Evolutionary conservation across 2,888 invertebrate genomes (phyloP).

Genomic region (Tiliacea citrago): DNA sequence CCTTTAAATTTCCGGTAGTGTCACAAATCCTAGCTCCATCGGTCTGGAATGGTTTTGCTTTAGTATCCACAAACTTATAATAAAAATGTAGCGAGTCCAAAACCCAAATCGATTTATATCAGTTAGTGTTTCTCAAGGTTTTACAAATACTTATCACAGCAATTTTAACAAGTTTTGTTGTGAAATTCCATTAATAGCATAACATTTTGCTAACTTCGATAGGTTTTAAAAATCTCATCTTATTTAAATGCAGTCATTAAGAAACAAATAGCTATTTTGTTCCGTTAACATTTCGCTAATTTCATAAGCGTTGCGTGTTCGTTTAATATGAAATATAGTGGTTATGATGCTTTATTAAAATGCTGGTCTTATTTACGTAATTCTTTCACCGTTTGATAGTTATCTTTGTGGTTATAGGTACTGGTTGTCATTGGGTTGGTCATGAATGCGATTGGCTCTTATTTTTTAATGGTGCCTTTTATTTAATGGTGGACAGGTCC

Average conservation of each 20-base stretch:
- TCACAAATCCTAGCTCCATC: neutral
- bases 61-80: neutral
- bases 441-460: neutral
- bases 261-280: conserved; percentile 28
- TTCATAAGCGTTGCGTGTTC: conserved; percentile 55
- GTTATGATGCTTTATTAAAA: conserved; percentile 38
- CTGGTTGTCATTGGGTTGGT: neutral
- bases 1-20: neutral
- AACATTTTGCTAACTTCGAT: neutral
- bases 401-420: conserved; percentile 1
- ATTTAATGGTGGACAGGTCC: neutral
- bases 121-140: conserved; percentile 16
- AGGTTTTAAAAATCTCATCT: conserved; percentile 13
- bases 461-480: neutral
- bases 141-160: neutral
- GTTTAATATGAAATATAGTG: conserved; percentile 25
- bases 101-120: neutral
- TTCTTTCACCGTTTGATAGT: conserved; percentile 35
- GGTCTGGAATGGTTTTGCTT: neutral
- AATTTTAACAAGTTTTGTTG: conserved; percentile 1
- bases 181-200: neutral
- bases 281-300: conserved; percentile 56
- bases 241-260: conserved; percentile 38
- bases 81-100: neutral
- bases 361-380: conserved; percentile 43